Conservation (phyloP, 2,113 vertebrate genomes). For the Xiphophorus couchianus region DNA sequence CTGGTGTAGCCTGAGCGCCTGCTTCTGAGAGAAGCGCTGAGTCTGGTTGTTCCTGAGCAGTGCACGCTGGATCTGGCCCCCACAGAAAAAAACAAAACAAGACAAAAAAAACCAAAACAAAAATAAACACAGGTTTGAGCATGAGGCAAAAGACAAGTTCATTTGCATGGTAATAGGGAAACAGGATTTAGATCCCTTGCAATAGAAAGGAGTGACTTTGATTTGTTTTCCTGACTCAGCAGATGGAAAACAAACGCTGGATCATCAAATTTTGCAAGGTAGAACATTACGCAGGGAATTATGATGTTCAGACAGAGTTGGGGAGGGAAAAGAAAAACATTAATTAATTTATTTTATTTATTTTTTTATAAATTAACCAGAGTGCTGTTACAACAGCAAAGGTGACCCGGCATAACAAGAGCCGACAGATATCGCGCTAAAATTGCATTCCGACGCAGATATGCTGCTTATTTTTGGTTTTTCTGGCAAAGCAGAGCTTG, state of each 20-base stretch:
- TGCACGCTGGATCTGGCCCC: constrained; percentile 89
- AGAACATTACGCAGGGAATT: constrained; percentile 26
- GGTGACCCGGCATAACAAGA: background rate
- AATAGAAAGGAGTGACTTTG: constrained; percentile 32
- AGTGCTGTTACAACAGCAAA: background rate
- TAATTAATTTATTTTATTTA: background rate
- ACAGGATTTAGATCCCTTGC: constrained; percentile 42
- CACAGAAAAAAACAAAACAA: constrained; percentile 20
- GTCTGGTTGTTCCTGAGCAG: constrained; percentile 92
- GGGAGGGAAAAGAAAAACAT: background rate
- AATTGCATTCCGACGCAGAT: too few relatives aligned
- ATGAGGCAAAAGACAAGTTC: constrained; percentile 47
- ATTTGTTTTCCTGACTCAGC: constrained; percentile 58
- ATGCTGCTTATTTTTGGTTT: background rate
- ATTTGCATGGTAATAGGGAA: constrained; percentile 71
- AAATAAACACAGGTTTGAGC: constrained; percentile 54
- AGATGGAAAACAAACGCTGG: constrained; percentile 35
- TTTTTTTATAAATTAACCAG: background rate
- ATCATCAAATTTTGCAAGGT: constrained; percentile 43
- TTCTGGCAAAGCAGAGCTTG: background rate
- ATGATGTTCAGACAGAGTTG: background rate
- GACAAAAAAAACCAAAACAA: constrained; percentile 30
- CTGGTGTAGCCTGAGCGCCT: constrained; percentile 90
- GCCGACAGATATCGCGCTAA: background rate
- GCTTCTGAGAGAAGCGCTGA: constrained; percentile 88